Evolutionary conservation across 2,113 vertebrate genomes (phyloP).

Genomic region (Illadopsis cleaveri): DNA sequence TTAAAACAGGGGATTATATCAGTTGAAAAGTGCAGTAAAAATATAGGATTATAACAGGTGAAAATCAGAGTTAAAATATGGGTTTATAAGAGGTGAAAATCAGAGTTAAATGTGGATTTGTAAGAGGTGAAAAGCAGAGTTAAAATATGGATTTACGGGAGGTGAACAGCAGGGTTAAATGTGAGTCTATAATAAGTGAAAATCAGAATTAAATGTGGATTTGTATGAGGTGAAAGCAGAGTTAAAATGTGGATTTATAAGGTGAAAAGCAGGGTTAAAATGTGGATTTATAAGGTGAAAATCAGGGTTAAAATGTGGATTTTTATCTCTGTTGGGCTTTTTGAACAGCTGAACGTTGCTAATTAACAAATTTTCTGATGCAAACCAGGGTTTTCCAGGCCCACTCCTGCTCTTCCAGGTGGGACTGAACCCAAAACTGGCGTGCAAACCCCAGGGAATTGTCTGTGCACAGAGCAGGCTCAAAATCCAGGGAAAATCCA

Average conservation of each 20-base stretch:
- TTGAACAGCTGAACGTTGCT: neutral
- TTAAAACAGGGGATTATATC: neutral
- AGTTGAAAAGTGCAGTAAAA: neutral
- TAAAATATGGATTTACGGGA: neutral
- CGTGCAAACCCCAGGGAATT: neutral
- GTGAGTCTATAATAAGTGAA: no score
- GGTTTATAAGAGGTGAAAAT: neutral
- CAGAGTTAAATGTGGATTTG: neutral
- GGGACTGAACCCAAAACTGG: neutral
- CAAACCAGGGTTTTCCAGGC: neutral
- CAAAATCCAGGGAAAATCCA: neutral
- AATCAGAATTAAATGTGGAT: neutral
- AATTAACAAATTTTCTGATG: neutral
- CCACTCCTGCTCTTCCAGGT: neutral
- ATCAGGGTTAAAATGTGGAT: rapidly evolving
- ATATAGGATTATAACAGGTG: rapidly evolving
- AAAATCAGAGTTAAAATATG: neutral
- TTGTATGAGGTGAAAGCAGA: neutral
- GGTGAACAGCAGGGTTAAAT: no score
- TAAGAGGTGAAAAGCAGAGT: neutral
- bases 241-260: neutral
- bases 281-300: neutral
- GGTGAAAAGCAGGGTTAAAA: neutral
- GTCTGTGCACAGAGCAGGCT: neutral
- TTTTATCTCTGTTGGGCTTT: neutral